These are phyloP conservation scores for Sarcophilus harrisii DNA, from an alignment of 2,797 vertebrate genomes.

Conservation along the genomic window DNA sequence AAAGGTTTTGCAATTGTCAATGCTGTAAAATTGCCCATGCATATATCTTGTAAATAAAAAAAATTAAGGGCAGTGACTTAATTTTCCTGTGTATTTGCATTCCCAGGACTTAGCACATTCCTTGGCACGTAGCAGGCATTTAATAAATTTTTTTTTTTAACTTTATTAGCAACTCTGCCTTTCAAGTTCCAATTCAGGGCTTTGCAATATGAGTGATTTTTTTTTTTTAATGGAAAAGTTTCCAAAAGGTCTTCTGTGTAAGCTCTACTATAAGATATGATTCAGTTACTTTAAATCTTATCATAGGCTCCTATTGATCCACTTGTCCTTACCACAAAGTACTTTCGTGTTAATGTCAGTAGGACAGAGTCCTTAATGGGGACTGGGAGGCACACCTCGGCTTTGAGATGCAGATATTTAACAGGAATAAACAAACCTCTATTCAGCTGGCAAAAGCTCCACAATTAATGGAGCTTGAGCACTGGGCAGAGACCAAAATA, in stretches of 20 bases:
- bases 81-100: not conserved
- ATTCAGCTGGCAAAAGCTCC: not conserved
- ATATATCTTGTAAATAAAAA: no score
- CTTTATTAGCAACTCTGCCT: not conserved
- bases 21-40: no score
- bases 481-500: not conserved
- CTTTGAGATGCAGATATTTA: not conserved
- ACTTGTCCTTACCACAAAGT: not conserved
- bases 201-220: not conserved
- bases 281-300: not conserved
- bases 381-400: not conserved
- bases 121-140: not conserved
- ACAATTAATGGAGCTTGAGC: not conserved
- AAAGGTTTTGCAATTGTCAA: no score
- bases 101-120: not conserved
- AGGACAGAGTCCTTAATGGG: not conserved
- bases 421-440: not conserved
- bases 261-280: not conserved
- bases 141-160: not conserved
- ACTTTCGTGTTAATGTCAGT: not conserved
- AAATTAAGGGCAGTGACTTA: not conserved
- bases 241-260: not conserved
- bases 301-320: not conserved
- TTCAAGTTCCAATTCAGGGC: not conserved
- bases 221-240: not conserved